A percentile compares a stretch with the other conserved stretches of the same genome.
Evolutionary conservation across 2,888 invertebrate species (phyloP).

Genomic region (Troides helena): DNA sequence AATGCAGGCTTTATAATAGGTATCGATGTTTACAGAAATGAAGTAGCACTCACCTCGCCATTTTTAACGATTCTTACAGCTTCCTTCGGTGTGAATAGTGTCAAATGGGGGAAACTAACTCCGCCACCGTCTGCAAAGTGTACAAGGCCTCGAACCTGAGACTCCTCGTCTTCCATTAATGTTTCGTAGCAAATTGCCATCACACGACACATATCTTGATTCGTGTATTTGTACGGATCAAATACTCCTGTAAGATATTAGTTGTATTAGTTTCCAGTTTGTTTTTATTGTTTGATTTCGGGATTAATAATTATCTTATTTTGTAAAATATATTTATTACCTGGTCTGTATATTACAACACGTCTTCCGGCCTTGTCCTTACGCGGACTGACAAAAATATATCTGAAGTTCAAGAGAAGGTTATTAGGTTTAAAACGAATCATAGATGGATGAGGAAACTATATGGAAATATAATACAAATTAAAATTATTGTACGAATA

Average conservation of each 20-base stretch:
- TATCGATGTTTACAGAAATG: not conserved
- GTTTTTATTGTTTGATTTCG: not conserved
- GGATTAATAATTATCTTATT: not conserved
- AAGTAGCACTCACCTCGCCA: conserved; percentile 82
- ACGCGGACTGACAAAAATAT: conserved; percentile 88
- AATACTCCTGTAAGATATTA: conserved; percentile 81
- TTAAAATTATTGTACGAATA: not conserved
- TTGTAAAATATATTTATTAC: conserved; percentile 67
- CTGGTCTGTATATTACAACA: conserved; percentile 88
- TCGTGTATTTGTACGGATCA: conserved; percentile 87
- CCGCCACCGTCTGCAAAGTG: conserved; percentile 89
- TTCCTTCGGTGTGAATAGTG: conserved; percentile 88
- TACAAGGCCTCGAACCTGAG: conserved; percentile 88
- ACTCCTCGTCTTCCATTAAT: conserved; percentile 89
- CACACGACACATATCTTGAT: conserved; percentile 88
- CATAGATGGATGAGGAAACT: too few species aligned
- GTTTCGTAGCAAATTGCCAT: conserved; percentile 89
- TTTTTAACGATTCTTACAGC: conserved; percentile 90
- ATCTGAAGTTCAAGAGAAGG: conserved; percentile 72
- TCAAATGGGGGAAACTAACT: conserved; percentile 87
- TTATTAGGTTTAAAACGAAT: not conserved
- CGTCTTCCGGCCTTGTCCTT: conserved; percentile 86
- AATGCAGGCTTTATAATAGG: not conserved
- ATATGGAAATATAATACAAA: not conserved
- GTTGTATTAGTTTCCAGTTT: not conserved